Percentiles rank a stretch among this genome's conserved stretches.
Conservation (phyloP, 2,888 invertebrate species). For the Stramonita haemastoma region DNA sequence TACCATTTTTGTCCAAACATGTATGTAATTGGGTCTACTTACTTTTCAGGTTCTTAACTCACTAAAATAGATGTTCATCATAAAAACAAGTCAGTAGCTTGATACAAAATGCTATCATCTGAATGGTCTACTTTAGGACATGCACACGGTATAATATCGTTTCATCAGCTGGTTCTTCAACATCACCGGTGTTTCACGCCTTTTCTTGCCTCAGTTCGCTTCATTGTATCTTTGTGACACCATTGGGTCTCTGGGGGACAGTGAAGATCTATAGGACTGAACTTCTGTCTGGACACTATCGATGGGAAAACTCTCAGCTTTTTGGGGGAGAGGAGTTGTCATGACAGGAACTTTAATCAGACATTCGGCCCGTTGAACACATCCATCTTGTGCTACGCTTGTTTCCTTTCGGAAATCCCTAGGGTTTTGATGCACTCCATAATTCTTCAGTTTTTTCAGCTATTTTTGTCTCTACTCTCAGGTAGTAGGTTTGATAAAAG, state of each 20-base stretch:
- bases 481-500: too few species aligned
- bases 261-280: neutral
- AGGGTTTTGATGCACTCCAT: neutral
- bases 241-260: neutral
- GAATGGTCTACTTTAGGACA: too few species aligned
- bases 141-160: neutral
- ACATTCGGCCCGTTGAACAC: neutral
- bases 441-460: too few species aligned
- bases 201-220: neutral
- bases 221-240: neutral
- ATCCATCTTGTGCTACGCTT: neutral
- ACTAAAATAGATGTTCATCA: too few species aligned
- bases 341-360: neutral
- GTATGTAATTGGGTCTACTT: too few species aligned
- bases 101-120: too few species aligned
- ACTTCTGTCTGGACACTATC: neutral
- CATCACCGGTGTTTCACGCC: neutral
- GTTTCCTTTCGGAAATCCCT: neutral
- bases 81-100: too few species aligned
- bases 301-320: neutral
- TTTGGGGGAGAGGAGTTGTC: neutral
- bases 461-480: too few species aligned
- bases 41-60: too few species aligned
- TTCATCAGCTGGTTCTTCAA: neutral
- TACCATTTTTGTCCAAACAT: too few species aligned